Evolutionary conservation across 2,797 vertebrate genomes (phyloP).

Genomic region (Distichodus sexfasciatus): DNA sequence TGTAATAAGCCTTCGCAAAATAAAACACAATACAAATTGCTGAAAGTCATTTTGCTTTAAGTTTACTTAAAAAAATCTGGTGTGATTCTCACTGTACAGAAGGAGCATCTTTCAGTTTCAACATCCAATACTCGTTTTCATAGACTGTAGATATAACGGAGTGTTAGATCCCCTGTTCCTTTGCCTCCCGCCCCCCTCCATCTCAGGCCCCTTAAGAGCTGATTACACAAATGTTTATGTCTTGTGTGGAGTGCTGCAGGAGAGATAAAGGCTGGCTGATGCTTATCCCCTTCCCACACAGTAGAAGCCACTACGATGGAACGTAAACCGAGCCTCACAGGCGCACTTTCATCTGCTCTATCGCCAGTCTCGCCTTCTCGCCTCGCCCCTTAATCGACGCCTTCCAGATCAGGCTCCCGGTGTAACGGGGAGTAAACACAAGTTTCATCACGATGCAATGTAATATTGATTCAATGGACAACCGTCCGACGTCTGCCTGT

Average conservation of each 20-base stretch:
- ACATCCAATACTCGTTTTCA: background rate
- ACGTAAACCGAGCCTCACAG: constrained; percentile 72
- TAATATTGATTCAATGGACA: too few relatives aligned
- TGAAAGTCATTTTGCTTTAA: too few relatives aligned
- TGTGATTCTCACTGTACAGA: background rate
- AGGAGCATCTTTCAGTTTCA: background rate
- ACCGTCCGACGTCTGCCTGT: too few relatives aligned
- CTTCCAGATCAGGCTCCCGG: constrained; percentile 52
- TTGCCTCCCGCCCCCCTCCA: constrained; percentile 43
- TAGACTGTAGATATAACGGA: constrained; percentile 15
- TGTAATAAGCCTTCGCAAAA: too few relatives aligned
- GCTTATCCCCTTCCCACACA: constrained; percentile 74
- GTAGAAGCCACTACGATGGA: constrained; percentile 75
- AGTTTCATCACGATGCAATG: too few relatives aligned
- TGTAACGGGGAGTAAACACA: too few relatives aligned
- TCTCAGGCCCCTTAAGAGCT: constrained; percentile 57
- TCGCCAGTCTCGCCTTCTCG: constrained; percentile 64
- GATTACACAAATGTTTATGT: constrained; percentile 76
- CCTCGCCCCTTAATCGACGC: constrained; percentile 58
- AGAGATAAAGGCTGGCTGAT: constrained; percentile 76
- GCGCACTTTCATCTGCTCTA: constrained; percentile 74
- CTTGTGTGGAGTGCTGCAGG: constrained; percentile 71
- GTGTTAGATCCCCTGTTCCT: constrained; percentile 15
- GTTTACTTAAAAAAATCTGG: too few relatives aligned
- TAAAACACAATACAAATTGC: too few relatives aligned